A percentile compares a stretch with the other conserved stretches of the same genome.
Conservation (phyloP, 1,140 invertebrate species). For the Diorhabda carinulata region DNA sequence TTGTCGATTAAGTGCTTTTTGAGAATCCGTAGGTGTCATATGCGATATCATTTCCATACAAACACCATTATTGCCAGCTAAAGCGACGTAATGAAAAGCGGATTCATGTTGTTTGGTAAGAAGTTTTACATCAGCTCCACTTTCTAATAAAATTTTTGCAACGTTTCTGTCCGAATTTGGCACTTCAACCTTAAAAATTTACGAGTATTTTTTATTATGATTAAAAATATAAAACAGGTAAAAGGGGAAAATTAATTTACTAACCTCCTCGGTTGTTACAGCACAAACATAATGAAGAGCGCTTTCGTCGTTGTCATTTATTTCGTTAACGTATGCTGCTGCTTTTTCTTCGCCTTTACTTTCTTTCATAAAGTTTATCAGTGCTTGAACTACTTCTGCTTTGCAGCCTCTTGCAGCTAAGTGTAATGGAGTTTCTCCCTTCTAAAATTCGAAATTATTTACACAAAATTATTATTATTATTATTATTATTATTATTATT, state of each 20-base stretch:
- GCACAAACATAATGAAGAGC: constrained; percentile 86
- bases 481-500: too few species aligned
- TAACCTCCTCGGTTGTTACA: constrained; percentile 71
- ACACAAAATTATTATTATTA: too few species aligned
- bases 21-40: constrained; percentile 80
- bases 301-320: constrained; percentile 88
- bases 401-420: constrained; percentile 82
- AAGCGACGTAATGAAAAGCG: constrained; percentile 90
- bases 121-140: constrained; percentile 82
- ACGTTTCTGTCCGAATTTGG: constrained; percentile 86
- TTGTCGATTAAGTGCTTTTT: constrained; percentile 91
- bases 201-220: neutral
- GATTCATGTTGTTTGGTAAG: constrained; percentile 89
- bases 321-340: constrained; percentile 71
- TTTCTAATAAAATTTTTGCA: constrained; percentile 80
- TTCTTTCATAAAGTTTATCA: constrained; percentile 81
- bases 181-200: constrained; percentile 39
- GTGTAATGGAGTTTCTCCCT: constrained; percentile 93
- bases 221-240: neutral
- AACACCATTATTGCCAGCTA: constrained; percentile 93
- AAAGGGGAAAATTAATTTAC: neutral
- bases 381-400: constrained; percentile 77
- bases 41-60: constrained; percentile 88
- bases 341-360: constrained; percentile 67
- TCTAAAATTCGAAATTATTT: constrained; percentile 59